Base-by-base conservation (phyloP, 2,113 vertebrate genomes). In the Rutilus rutilus region DNA sequence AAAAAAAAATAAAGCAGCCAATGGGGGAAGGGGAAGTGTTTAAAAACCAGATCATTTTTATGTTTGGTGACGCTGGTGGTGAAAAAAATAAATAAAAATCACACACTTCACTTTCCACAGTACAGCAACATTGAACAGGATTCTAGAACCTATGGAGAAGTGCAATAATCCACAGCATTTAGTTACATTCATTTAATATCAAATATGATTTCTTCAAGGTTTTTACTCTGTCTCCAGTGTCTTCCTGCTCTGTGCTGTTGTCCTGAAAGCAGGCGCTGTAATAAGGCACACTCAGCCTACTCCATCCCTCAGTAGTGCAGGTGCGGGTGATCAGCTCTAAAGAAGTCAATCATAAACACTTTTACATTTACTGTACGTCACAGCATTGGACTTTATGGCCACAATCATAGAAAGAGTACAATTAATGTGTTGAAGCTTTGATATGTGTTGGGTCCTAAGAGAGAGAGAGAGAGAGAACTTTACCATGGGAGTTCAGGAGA, bases 291-390 rank as follows among this genome's bases (percentile, higher is more conserved):
- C 36, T 94, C 23, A 88, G 80, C 2, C 47, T 0, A 47, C 90
- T 93, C 94, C 95, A 96, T 1, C 94, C 95, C 0, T 7, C 0
- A 25, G 23, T 81, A 0, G 92, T 94, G 87, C 93, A 95, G 65
- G 90, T 94, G 80, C 94, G 90, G 59, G 0, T 19, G 88, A 96
- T 92, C 33, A 91, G 25, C 3, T 9, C 94, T 95, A 86, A 36
- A 82, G 76, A 1, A 27, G 30, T 62, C 65, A 86, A 59, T 1
- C 47, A 45, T 27, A 42, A 81, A 62, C 2, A 23, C 30, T 36
- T 78, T 39, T 78, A 59, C 10, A 78, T 78, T 78, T 60, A 57
- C 19, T 57, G 19, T 57, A n/a, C 2, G 3, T 33, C 21, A 59
- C 4, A 30, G 74, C 25, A 77, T 54, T 77, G 75, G 9, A 21